These are phyloP conservation scores for Campylorhamphus procurvoides DNA, from an alignment of 2,113 vertebrate species.

Conservation along the genomic window DNA sequence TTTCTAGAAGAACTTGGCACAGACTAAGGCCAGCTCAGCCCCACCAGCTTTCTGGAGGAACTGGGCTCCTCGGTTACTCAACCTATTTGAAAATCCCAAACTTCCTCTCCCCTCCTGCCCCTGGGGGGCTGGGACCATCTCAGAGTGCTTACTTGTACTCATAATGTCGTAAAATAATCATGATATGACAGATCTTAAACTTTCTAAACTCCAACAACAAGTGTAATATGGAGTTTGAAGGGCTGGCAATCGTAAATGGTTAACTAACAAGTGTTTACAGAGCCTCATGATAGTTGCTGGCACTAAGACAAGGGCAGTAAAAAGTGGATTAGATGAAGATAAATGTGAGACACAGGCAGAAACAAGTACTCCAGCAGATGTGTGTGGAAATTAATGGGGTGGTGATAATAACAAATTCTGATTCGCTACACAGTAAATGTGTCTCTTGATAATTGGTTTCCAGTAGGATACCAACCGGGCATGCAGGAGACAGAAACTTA, in stretches of 20 bases:
- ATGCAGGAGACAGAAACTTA: not conserved
- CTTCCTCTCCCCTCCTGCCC: not conserved
- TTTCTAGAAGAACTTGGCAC: not conserved
- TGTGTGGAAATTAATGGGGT: conserved; percentile 70
- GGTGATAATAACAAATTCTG: conserved; percentile 61
- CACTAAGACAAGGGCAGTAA: conserved; percentile 63
- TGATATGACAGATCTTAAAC: not conserved
- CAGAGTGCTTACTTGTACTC: not conserved
- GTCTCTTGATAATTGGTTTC: conserved; percentile 5
- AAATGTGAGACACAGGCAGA: conserved; percentile 55
- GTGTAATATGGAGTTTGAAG: not conserved
- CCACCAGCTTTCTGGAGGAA: not conserved
- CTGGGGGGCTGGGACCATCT: accelerated
- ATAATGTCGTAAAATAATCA: not conserved
- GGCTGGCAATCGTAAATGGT: not conserved
- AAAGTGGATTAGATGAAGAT: conserved; percentile 73
- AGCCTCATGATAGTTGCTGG: conserved; percentile 24
- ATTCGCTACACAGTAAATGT: conserved; percentile 32
- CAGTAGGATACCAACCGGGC: not conserved
- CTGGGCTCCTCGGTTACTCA: not conserved
- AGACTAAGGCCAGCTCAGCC: not conserved
- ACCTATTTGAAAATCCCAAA: not conserved
- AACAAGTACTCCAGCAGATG: conserved; percentile 68
- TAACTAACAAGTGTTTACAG: conserved; percentile 57
- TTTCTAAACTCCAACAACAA: not conserved